Percentiles rank a stretch among this genome's conserved stretches.
phyloP scores from a whole-genome alignment of 2,888 invertebrate species.

The Meliscaeva auricollis region DNA sequence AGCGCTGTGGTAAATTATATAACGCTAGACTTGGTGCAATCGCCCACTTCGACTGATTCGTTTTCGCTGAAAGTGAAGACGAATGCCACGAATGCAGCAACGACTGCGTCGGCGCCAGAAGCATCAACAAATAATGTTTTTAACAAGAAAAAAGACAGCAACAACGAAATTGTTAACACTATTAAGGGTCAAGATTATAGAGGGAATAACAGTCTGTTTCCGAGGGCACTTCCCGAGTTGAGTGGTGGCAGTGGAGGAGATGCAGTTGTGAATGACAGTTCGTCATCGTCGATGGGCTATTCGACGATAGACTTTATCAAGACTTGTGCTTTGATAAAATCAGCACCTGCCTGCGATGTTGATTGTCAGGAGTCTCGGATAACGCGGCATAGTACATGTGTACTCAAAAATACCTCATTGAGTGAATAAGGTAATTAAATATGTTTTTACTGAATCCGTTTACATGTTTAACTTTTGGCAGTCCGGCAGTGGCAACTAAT shows the following conservation, averaged over 20 bases:
- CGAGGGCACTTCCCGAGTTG: slow-evolving; percentile 29
- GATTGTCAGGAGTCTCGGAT: slow-evolving; percentile 91
- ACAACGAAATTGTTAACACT: slow-evolving; percentile 31
- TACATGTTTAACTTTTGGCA: too few species aligned
- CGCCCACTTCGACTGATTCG: slow-evolving; percentile 79
- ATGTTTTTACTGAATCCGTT: too few species aligned
- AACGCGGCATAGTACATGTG: slow-evolving; percentile 92
- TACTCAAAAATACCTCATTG: slow-evolving; percentile 86
- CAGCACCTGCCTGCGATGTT: slow-evolving; percentile 89
- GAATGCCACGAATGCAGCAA: neutral
- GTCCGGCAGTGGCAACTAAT: too few species aligned
- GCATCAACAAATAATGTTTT: slow-evolving; percentile 32
- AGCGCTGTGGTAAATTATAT: slow-evolving; percentile 82
- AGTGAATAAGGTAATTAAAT: slow-evolving; percentile 85
- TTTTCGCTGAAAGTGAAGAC: slow-evolving; percentile 70
- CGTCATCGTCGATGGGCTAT: slow-evolving; percentile 87
- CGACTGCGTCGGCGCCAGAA: too few species aligned
- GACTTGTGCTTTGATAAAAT: slow-evolving; percentile 94
- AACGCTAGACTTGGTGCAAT: slow-evolving; percentile 83
- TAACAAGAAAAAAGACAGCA: slow-evolving; percentile 45
- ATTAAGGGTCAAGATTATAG: slow-evolving; percentile 35
- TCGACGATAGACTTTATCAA: slow-evolving; percentile 97
- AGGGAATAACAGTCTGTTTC: slow-evolving; percentile 42
- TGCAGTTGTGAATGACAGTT: slow-evolving; percentile 1
- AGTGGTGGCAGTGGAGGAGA: slow-evolving; percentile 7